Evolutionary conservation across 1,140 invertebrate genomes (phyloP), one percentile per base, ranked within the genome.

Genomic region (Neodiprion virginianus): DNA sequence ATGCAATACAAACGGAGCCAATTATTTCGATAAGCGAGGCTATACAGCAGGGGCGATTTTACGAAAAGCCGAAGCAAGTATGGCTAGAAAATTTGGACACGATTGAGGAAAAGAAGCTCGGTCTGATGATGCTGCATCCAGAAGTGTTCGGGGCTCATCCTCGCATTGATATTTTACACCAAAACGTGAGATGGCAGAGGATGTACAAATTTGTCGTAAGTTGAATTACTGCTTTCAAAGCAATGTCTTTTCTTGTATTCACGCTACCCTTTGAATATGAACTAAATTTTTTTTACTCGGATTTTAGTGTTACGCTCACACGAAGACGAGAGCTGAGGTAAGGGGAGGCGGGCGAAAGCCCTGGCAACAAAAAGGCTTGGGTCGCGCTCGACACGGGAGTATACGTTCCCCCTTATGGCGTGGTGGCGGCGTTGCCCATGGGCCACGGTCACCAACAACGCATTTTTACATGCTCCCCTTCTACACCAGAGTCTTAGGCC

Each of bases 351-450:
- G 95, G 5, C 89, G 91, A 49, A 99, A 99, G 83, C 97, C 97
- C 0, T 98, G 97, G 96, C 96, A 95, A 8, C 98, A 99, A 84
- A 99, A 99, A 90, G 97, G 97, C 2, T 76, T 86, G 21, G 98
- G 98, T 1, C 90, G 92, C 80, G 95, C 98, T 40, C 89, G 98
- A 66, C 97, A 98, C 86, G 97, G 97, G 48, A 97, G 95, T 67
- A 96, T 95, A 76, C 90, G 96, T 77, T 96, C 97, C 5, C 97
- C 97, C 0, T 81, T 99, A 7, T 99, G 92, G 83, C 89, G 88
- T 78, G 91, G 92, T 49, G 97, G 98, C 85, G 97, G 96, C 75
- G 84, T 93, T 75, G 91, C 91, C 28, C 96, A 98, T 86, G 98
- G 98, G 0, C 97, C 97, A 7, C 91, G 97, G 61, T 94, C 95